A percentile compares a stretch with the other conserved stretches of the same genome.
These are phyloP conservation scores for Falco berigora DNA, from an alignment of 2,797 vertebrate species.

Conservation along the genomic window DNA sequence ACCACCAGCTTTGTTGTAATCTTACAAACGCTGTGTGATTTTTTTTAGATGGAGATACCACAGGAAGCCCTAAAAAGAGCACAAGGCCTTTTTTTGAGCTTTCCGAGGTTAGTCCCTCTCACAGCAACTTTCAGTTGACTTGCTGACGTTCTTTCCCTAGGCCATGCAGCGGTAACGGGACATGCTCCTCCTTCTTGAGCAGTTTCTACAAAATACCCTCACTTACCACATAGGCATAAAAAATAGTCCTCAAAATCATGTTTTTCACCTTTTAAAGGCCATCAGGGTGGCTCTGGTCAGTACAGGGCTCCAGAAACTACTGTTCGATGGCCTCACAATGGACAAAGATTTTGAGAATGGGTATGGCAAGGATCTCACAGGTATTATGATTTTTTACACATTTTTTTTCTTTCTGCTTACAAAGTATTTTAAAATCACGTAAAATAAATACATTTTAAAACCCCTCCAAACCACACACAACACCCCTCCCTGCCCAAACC, in stretches of 20 bases:
- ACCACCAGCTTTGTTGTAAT: not conserved
- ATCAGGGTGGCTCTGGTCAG: not conserved
- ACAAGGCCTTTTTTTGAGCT: not conserved
- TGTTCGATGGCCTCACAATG: not conserved
- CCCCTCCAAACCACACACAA: not conserved
- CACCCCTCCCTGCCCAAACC: not conserved
- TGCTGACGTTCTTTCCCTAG: not conserved
- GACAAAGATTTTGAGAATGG: not conserved
- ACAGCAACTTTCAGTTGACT: not conserved
- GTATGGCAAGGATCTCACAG: not conserved
- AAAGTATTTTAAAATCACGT: not conserved
- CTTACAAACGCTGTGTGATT: not conserved
- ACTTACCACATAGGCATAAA: rapidly evolving
- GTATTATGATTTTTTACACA: not conserved
- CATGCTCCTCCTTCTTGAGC: not conserved
- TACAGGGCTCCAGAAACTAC: not conserved
- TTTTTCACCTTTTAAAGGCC: not conserved
- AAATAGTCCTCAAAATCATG: not conserved
- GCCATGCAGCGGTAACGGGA: not conserved
- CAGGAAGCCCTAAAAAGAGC: not conserved
- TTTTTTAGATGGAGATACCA: not conserved
- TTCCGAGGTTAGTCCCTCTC: not conserved
- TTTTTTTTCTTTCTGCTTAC: not conserved
- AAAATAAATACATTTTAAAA: not conserved
- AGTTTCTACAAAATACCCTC: not conserved